phyloP scores from a whole-genome alignment of 92 coral and sea anemone genomes.

The Scolanthus callimorphus region DNA sequence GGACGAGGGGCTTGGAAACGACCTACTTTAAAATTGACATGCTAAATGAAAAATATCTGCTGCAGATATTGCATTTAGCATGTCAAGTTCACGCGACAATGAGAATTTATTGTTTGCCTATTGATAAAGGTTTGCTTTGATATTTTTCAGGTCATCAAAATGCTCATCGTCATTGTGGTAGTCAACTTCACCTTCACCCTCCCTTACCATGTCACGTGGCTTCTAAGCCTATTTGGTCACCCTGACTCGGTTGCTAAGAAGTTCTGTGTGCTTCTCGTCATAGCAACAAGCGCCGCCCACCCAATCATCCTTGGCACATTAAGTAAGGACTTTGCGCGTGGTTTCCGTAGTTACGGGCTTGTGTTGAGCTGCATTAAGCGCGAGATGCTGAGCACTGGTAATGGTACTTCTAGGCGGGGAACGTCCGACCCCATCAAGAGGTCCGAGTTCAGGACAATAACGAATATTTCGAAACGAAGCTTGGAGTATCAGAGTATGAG shows the following conservation, averaged over 20 bases:
- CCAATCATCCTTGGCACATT: slow-evolving; percentile 87
- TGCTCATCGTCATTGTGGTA: slow-evolving; percentile 73
- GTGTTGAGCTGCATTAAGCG: slow-evolving; percentile 9
- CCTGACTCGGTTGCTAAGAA: slow-evolving; percentile 81
- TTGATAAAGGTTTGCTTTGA: too few species aligned
- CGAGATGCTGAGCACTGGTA: neutral
- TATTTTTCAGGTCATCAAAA: slow-evolving; percentile 59
- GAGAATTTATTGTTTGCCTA: too few species aligned
- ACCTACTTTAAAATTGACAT: too few species aligned
- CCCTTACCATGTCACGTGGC: slow-evolving; percentile 92
- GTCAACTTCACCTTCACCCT: slow-evolving; percentile 72
- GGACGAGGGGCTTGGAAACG: too few species aligned
- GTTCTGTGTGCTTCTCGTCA: slow-evolving; percentile 78
- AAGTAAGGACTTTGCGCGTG: slow-evolving; percentile 67
- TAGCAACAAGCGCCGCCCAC: slow-evolving; percentile 84
- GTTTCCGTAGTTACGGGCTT: slow-evolving; percentile 39
- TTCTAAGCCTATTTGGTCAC: slow-evolving; percentile 70
- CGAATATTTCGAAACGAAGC: neutral
- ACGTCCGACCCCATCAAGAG: neutral
- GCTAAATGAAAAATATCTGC: too few species aligned
- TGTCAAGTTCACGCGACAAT: too few species aligned
- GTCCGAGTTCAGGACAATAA: neutral
- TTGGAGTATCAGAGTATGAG: too few species aligned
- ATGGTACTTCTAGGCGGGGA: neutral
- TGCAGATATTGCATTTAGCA: too few species aligned